Evolutionary conservation across 1,140 invertebrate genomes (phyloP).

Genomic region (Schlechtendalia chinensis): DNA sequence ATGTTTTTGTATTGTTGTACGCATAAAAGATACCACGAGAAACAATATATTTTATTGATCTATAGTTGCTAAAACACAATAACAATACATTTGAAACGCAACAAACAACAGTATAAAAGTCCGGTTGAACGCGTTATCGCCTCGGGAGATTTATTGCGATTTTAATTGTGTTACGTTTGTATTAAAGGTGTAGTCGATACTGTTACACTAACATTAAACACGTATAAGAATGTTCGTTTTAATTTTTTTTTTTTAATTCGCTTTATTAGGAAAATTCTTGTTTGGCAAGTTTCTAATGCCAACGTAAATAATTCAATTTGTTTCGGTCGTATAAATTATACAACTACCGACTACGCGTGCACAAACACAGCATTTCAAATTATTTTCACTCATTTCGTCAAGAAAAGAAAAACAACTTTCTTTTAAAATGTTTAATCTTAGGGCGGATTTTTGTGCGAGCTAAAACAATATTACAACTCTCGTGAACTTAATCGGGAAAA

Average conservation of each 20-base stretch:
- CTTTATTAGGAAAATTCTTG: not conserved
- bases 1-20: too few species aligned
- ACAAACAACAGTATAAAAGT: not conserved
- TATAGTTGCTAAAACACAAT: not conserved
- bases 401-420: not conserved
- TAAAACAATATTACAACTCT: too few species aligned
- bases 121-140: not conserved
- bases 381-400: not conserved
- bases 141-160: not conserved
- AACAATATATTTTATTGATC: not conserved
- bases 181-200: constrained; percentile 12
- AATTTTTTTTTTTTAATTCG: constrained; percentile 5
- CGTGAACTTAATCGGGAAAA: too few species aligned
- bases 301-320: constrained; percentile 5
- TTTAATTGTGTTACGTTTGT: constrained; percentile 9
- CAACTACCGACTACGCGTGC: not conserved
- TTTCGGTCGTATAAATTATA: not conserved
- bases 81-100: constrained; percentile 17
- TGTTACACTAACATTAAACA: not conserved
- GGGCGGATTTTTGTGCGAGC: not conserved
- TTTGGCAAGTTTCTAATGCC: not conserved
- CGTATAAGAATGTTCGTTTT: not conserved
- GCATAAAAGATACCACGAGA: too few species aligned
- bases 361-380: not conserved
- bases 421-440: not conserved